These are phyloP conservation scores for Machimus rusticus DNA, from an alignment of 2,888 invertebrate genomes.

Conservation along the genomic window DNA sequence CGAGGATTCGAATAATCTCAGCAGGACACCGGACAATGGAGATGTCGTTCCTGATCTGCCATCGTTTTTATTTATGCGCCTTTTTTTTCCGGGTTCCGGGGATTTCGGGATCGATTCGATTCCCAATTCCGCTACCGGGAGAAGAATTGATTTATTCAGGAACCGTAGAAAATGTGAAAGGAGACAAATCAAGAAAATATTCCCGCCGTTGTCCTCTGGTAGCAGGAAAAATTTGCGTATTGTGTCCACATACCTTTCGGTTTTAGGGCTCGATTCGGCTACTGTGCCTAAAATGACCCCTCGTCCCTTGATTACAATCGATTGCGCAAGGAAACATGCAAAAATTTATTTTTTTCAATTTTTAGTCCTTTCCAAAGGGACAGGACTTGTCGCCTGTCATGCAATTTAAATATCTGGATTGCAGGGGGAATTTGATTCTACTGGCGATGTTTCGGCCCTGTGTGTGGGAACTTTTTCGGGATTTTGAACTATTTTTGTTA, in stretches of 20 bases:
- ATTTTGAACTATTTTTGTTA: background rate
- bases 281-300: conserved; percentile 9
- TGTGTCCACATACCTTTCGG: background rate
- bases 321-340: conserved; percentile 20
- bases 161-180: conserved; percentile 23
- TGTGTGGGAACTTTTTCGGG: conserved; percentile 42
- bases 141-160: conserved; percentile 19
- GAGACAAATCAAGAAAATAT: conserved; percentile 16
- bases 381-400: conserved; percentile 2
- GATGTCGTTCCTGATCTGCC: conserved; percentile 45
- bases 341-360: conserved; percentile 16
- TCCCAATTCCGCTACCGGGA: background rate
- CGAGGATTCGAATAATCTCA: conserved; percentile 1
- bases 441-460: conserved; percentile 8
- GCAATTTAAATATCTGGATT: background rate
- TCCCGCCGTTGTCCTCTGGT: background rate
- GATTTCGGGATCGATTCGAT: conserved; percentile 33
- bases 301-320: conserved; percentile 29
- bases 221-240: conserved; percentile 14
- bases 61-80: conserved; percentile 44
- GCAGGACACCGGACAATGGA: conserved; percentile 39
- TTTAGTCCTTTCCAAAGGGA: background rate
- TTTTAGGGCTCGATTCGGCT: background rate
- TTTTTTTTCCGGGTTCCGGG: background rate
- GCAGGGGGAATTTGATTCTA: background rate